Conservation (phyloP, 2,888 invertebrate species). For the Epirrhoe alternata region DNA sequence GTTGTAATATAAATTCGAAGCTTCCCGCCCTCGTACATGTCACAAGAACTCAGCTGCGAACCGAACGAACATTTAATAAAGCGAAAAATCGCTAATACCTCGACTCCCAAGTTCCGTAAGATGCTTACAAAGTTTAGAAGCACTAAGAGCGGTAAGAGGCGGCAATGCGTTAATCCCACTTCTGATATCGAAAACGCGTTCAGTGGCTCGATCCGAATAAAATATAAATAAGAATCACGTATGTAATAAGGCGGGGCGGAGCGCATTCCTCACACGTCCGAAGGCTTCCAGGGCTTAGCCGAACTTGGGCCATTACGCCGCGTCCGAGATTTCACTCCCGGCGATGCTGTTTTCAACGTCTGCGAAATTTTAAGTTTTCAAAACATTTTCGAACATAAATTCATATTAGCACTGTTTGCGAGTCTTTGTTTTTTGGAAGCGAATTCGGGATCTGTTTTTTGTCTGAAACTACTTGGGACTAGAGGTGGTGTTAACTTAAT, state of each 20-base stretch:
- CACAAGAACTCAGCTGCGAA: slow-evolving; percentile 22
- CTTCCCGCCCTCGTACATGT: slow-evolving; percentile 3
- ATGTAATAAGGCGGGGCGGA: slow-evolving; percentile 77
- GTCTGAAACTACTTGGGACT: slow-evolving; percentile 4
- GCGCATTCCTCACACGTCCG: slow-evolving; percentile 81
- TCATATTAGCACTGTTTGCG: slow-evolving; percentile 42
- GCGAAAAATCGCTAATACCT: slow-evolving; percentile 43
- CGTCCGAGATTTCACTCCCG: slow-evolving; percentile 61
- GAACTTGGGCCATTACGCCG: slow-evolving; percentile 77
- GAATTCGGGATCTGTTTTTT: slow-evolving; percentile 16
- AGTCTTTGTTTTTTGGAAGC: slow-evolving; percentile 31
- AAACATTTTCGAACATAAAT: slow-evolving; percentile 43
- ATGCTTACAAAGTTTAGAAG: slow-evolving; percentile 67
- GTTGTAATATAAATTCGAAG: slow-evolving; percentile 1
- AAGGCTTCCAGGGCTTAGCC: slow-evolving; percentile 73
- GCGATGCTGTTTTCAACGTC: slow-evolving; percentile 51
- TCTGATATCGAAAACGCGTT: slow-evolving; percentile 68
- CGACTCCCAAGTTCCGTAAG: slow-evolving; percentile 54
- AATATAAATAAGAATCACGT: slow-evolving; percentile 85
- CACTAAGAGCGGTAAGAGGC: slow-evolving; percentile 68
- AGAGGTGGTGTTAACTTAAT: slow-evolving; percentile 7
- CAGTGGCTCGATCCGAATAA: slow-evolving; percentile 61
- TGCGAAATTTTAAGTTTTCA: slow-evolving; percentile 53
- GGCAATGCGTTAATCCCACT: slow-evolving; percentile 73
- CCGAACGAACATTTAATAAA: slow-evolving; percentile 42